A percentile compares a stretch with the other conserved stretches of the same genome.
These are phyloP conservation scores for Zygaena filipendulae DNA, from an alignment of 2,888 invertebrate species.

Conservation along the genomic window DNA sequence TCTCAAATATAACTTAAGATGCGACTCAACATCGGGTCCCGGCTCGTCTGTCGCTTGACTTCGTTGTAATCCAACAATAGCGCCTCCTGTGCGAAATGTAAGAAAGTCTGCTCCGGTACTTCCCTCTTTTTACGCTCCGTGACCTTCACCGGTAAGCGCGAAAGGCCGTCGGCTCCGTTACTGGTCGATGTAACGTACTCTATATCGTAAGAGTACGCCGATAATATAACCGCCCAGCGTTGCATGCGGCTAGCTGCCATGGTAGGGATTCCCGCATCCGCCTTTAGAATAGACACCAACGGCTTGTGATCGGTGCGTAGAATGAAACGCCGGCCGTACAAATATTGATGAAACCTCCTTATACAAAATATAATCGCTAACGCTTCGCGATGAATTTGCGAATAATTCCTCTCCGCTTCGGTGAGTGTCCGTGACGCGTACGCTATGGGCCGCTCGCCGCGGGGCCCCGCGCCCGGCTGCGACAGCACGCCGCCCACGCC, in stretches of 20 bases:
- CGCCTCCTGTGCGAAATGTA: conserved; percentile 7
- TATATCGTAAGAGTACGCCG: conserved; percentile 14
- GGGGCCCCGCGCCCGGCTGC: conserved; percentile 14
- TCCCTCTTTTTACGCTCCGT: no score
- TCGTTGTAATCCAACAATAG: conserved; percentile 1
- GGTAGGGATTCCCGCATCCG: conserved; percentile 14
- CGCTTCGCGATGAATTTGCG: conserved; percentile 20
- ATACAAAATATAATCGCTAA: conserved; percentile 20
- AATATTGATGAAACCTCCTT: conserved; percentile 18
- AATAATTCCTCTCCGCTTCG: conserved; percentile 19
- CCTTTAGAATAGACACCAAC: conserved; percentile 17
- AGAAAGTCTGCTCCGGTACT: conserved; percentile 1
- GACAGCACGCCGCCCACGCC: no score
- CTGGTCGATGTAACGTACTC: no score
- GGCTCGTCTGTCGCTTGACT: neutral
- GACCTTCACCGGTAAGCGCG: conserved; percentile 7
- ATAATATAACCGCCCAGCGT: conserved; percentile 14
- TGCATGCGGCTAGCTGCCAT: conserved; percentile 16
- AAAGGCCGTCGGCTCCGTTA: conserved; percentile 14
- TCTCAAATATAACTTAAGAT: conserved; percentile 1
- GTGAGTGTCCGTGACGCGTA: conserved; percentile 19
- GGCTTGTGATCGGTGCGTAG: conserved; percentile 19
- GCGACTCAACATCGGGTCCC: conserved; percentile 4
- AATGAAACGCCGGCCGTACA: conserved; percentile 18
- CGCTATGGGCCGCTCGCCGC: conserved; percentile 18